A percentile compares a stretch with the other conserved stretches of the same genome.
These are phyloP conservation scores for Limnodromus scolopaceus DNA, from an alignment of 2,797 vertebrate species.

Conservation along the genomic window DNA sequence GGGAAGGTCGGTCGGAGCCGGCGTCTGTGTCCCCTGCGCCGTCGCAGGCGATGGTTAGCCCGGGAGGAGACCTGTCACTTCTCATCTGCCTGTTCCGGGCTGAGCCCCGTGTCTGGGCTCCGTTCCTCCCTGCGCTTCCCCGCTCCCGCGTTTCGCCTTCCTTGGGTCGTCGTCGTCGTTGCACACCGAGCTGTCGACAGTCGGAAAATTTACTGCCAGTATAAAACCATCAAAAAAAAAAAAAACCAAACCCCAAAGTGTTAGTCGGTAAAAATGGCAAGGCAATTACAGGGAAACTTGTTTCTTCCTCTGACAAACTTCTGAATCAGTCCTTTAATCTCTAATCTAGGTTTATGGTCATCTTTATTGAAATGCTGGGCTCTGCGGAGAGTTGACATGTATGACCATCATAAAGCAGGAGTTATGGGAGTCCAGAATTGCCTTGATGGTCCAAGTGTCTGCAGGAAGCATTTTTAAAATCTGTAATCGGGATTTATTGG, in stretches of 20 bases:
- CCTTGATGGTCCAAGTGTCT: conserved; percentile 56
- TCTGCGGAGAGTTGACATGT: conserved; percentile 30
- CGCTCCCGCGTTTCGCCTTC: background rate
- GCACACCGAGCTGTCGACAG: too few relatives aligned
- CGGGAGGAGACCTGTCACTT: conserved; percentile 25
- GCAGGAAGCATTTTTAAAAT: conserved; percentile 66
- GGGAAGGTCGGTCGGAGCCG: background rate
- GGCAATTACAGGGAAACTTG: background rate
- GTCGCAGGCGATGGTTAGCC: background rate
- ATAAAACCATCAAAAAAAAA: conserved; percentile 27
- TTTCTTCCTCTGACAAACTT: conserved; percentile 44
- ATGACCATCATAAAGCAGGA: conserved; percentile 63
- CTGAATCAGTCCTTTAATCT: conserved; percentile 56
- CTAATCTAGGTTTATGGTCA: conserved; percentile 61
- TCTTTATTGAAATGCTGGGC: conserved; percentile 50
- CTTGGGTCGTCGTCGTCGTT: background rate
- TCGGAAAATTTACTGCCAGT: background rate
- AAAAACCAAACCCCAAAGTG: background rate
- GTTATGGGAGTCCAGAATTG: conserved; percentile 49
- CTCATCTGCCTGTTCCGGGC: background rate
- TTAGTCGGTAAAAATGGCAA: background rate
- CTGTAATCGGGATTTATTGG: conserved; percentile 57
- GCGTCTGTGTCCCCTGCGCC: background rate
- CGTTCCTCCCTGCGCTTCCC: background rate
- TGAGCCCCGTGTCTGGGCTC: background rate